A percentile compares a stretch with the other conserved stretches of the same genome.
phyloP scores from a whole-genome alignment of 2,797 vertebrate genomes.

The Rhinella marina region DNA sequence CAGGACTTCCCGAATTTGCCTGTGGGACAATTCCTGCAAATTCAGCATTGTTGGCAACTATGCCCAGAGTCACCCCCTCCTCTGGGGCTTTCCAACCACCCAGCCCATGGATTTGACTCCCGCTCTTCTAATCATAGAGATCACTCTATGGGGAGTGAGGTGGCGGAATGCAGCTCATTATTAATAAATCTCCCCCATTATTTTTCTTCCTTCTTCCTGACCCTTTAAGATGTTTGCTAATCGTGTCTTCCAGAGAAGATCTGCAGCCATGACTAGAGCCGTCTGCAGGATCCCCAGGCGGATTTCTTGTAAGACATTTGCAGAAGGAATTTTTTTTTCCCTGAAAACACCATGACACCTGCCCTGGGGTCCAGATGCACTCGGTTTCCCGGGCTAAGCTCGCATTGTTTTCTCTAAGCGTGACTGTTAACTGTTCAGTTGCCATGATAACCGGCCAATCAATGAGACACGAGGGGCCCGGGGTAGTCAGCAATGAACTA shows the following conservation, averaged over 20 bases:
- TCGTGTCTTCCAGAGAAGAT: neutral
- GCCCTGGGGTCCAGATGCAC: neutral
- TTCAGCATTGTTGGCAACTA: too few species aligned
- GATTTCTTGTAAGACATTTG: neutral
- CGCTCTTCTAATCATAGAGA: too few species aligned
- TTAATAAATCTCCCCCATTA: too few species aligned
- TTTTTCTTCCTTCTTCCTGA: too few species aligned
- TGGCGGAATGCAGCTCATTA: too few species aligned
- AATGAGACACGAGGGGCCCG: neutral
- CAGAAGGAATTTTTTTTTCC: neutral
- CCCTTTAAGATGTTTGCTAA: neutral
- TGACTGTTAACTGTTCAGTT: neutral
- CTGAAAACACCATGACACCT: slow-evolving; percentile 4
- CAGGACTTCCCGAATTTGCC: too few species aligned
- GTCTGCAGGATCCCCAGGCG: neutral
- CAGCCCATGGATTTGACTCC: too few species aligned
- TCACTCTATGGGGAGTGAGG: too few species aligned
- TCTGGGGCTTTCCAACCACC: too few species aligned
- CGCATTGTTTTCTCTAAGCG: neutral
- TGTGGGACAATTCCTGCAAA: too few species aligned
- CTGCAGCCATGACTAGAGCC: neutral
- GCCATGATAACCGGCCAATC: neutral
- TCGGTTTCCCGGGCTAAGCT: neutral
- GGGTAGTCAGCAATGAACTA: neutral
- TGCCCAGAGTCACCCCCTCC: too few species aligned